Evolutionary conservation across 2,797 vertebrate genomes (phyloP).

Genomic region (Sylvia borin): DNA sequence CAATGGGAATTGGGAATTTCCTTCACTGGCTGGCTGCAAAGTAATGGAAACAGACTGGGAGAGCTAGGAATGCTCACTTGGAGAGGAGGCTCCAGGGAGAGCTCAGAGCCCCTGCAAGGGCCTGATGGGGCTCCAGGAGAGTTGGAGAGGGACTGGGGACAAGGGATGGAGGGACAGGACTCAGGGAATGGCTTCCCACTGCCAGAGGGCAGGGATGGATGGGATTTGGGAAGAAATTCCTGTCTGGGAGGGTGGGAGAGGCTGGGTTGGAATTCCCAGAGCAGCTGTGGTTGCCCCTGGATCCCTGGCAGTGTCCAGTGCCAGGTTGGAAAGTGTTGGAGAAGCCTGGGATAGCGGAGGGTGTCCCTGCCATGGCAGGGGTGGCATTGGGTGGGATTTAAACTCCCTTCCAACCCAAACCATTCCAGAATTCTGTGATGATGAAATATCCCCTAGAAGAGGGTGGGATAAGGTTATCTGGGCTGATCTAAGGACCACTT

Average conservation of each 20-base stretch:
- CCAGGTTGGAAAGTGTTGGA: background rate
- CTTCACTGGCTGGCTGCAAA: background rate
- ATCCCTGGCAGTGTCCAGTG: background rate
- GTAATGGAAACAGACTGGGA: rapidly evolving
- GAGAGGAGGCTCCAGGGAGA: background rate
- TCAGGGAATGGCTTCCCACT: background rate
- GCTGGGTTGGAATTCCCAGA: background rate
- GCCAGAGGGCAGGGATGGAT: background rate
- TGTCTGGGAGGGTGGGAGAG: background rate
- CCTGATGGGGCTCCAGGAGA: background rate
- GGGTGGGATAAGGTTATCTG: background rate
- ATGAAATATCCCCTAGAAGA: background rate
- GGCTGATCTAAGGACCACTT: rapidly evolving
- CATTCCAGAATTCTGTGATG: too few relatives aligned
- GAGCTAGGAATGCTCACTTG: rapidly evolving
- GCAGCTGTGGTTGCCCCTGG: background rate
- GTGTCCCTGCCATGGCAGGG: background rate
- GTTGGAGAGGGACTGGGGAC: background rate
- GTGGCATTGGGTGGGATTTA: rapidly evolving
- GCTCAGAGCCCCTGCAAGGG: background rate
- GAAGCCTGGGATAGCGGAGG: background rate
- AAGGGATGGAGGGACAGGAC: background rate
- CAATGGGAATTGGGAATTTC: background rate
- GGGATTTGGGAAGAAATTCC: background rate
- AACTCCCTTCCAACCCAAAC: background rate